Percentiles rank a stretch among this genome's conserved stretches.
These are phyloP conservation scores for Pogona vitticeps DNA, from an alignment of 2,113 vertebrate species.

Conservation along the genomic window DNA sequence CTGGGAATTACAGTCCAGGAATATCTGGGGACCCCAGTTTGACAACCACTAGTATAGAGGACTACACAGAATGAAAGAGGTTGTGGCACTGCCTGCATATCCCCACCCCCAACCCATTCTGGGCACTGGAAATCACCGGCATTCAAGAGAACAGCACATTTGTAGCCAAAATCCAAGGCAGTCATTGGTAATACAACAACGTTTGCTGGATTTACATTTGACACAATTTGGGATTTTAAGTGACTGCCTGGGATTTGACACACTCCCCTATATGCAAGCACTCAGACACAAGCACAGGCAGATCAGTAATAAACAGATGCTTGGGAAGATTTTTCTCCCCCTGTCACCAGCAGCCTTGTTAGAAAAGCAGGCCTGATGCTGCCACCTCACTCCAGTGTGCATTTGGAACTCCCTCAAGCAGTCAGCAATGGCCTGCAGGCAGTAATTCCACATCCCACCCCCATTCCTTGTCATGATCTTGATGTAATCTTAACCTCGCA, in stretches of 20 bases:
- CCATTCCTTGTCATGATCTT: background rate
- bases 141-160: background rate
- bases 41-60: too few relatives aligned
- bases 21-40: too few relatives aligned
- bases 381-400: background rate
- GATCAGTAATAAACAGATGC: conserved; percentile 27
- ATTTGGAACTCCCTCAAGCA: conserved; percentile 6
- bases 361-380: background rate
- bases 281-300: background rate
- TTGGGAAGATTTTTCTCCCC: background rate
- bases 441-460: background rate
- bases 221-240: conserved; percentile 2
- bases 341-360: background rate
- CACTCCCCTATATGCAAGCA: background rate
- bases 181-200: background rate
- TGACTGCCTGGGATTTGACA: conserved; percentile 21
- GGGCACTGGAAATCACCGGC: background rate
- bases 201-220: conserved; percentile 35
- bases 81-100: background rate
- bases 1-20: too few relatives aligned
- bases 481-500: conserved; percentile 1
- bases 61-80: background rate
- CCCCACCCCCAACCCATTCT: background rate
- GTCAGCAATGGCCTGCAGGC: conserved; percentile 1
- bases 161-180: background rate